These are phyloP conservation scores for Lepus timidus DNA, from an alignment of 2,113 vertebrate genomes.

Conservation along the genomic window DNA sequence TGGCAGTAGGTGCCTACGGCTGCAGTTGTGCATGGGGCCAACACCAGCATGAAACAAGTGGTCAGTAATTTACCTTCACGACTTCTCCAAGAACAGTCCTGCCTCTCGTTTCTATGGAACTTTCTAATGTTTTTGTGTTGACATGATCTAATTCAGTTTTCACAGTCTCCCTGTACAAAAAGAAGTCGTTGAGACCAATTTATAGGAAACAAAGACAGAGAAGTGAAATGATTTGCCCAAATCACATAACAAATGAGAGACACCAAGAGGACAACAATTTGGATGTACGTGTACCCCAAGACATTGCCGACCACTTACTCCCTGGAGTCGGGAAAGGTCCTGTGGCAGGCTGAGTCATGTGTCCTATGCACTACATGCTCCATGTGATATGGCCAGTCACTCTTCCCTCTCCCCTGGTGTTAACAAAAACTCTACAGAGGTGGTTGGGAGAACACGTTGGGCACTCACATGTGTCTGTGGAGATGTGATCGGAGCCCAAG, in stretches of 20 bases:
- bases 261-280: background rate
- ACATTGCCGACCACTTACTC: background rate
- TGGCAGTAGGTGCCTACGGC: accelerated
- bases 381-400: background rate
- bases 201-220: background rate
- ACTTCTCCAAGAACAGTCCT: background rate
- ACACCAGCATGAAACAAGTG: too few relatives aligned
- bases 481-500: background rate
- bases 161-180: background rate
- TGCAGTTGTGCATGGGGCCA: background rate
- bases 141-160: background rate
- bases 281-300: background rate
- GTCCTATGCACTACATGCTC: background rate
- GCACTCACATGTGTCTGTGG: background rate
- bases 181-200: background rate
- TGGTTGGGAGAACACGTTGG: background rate
- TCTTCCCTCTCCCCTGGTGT: background rate
- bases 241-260: background rate
- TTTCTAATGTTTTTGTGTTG: background rate
- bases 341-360: background rate
- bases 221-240: background rate
- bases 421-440: background rate
- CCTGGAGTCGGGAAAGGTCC: background rate
- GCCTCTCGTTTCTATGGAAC: background rate
- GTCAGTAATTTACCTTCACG: background rate